A percentile compares a stretch with the other conserved stretches of the same genome.
These are phyloP conservation scores for Notolabrus celidotus DNA, from an alignment of 2,797 vertebrate species.

Conservation along the genomic window DNA sequence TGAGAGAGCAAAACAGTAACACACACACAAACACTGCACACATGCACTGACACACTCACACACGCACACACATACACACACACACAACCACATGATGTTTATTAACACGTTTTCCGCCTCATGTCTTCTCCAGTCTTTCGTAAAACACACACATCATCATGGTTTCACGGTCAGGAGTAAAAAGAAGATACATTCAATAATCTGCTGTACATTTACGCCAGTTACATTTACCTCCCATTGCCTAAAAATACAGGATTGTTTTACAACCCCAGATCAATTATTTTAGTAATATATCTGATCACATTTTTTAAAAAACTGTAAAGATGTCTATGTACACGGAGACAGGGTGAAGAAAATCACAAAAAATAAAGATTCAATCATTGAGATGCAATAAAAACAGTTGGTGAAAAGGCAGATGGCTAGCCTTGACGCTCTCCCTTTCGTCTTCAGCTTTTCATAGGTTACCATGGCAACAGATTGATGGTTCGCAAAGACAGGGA, in stretches of 20 bases:
- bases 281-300: conserved; percentile 59
- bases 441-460: conserved; percentile 65
- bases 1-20: conserved; percentile 59
- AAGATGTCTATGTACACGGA: conserved; percentile 76
- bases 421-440: conserved; percentile 66
- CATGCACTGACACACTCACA: conserved; percentile 34
- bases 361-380: conserved; percentile 57
- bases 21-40: conserved; percentile 57
- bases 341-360: conserved; percentile 53
- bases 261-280: conserved; percentile 39
- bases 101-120: conserved; percentile 44
- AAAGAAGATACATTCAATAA: conserved; percentile 86
- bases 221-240: conserved; percentile 55
- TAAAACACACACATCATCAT: conserved; percentile 67
- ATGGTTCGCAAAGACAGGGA: conserved; percentile 61
- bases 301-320: conserved; percentile 70
- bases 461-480: conserved; percentile 75
- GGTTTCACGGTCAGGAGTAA: conserved; percentile 76
- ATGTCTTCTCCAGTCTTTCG: conserved; percentile 57
- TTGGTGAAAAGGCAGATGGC: conserved; percentile 76
- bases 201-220: conserved; percentile 77
- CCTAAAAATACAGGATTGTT: conserved; percentile 78
- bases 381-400: conserved; percentile 57
- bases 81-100: conserved; percentile 35
- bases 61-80: conserved; percentile 33